phyloP scores from a whole-genome alignment of 2,113 vertebrate genomes.

The Hydrochoerus hydrochaeris region DNA sequence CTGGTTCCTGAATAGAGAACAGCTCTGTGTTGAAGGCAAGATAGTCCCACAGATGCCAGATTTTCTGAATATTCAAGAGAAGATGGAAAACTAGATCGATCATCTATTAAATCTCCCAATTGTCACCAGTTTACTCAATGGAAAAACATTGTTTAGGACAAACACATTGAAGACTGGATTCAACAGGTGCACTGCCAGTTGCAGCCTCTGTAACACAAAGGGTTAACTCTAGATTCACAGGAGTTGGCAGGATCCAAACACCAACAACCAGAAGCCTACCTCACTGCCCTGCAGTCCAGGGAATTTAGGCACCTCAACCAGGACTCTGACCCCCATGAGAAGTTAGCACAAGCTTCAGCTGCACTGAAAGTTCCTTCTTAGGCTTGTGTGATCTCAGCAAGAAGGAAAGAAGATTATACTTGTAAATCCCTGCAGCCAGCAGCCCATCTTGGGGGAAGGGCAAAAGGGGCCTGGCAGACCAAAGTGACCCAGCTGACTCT shows the following conservation, averaged over 20 bases:
- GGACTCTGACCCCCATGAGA: neutral
- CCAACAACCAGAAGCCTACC: neutral
- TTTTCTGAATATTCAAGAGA: slow-evolving; percentile 34
- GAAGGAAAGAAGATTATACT: slow-evolving; percentile 76
- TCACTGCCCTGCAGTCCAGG: neutral
- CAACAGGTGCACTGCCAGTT: slow-evolving; percentile 41
- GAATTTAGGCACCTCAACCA: neutral
- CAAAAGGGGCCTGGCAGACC: neutral
- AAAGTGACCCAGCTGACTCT: fast-evolving
- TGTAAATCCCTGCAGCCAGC: slow-evolving; percentile 62
- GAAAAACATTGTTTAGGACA: neutral
- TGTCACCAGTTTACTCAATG: neutral
- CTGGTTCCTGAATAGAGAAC: neutral
- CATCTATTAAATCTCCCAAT: neutral
- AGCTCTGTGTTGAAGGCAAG: neutral
- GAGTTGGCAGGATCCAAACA: neutral
- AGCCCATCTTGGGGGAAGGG: neutral
- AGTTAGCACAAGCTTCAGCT: neutral
- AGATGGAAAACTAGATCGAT: neutral
- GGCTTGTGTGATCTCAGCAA: slow-evolving; percentile 63
- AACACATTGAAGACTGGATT: neutral
- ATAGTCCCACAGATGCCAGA: neutral
- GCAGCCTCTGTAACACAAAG: neutral
- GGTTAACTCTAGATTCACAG: neutral
- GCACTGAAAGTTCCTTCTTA: slow-evolving; percentile 70